Percentiles rank a stretch among this genome's conserved stretches.
Evolutionary conservation across 2,797 vertebrate genomes (phyloP).

Genomic region (Danio aesculapii): DNA sequence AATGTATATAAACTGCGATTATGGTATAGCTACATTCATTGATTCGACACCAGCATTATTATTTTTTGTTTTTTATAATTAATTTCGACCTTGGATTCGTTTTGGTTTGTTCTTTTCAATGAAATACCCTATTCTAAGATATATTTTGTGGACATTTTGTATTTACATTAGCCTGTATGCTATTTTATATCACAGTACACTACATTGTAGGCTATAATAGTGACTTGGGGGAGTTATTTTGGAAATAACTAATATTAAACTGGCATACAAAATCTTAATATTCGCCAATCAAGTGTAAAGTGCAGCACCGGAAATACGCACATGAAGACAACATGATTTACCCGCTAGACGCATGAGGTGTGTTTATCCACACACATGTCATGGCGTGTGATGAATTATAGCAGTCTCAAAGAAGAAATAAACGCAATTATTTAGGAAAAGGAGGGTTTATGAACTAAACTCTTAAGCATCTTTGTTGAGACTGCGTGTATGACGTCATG

Average conservation of each 20-base stretch:
- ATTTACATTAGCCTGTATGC: neutral
- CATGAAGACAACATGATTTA: neutral
- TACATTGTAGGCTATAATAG: neutral
- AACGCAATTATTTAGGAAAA: neutral
- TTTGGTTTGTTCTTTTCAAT: neutral
- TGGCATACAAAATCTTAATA: neutral
- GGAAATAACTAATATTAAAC: neutral
- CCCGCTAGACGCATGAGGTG: neutral
- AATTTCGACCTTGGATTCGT: neutral
- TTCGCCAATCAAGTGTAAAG: neutral
- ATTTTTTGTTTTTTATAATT: neutral
- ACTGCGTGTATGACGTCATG: slow-evolving; percentile 61
- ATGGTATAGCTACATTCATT: neutral
- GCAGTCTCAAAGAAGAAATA: neutral
- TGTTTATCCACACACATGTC: neutral
- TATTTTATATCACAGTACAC: neutral
- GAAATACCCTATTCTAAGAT: neutral
- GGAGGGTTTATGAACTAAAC: neutral
- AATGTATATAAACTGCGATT: neutral
- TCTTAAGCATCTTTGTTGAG: slow-evolving; percentile 37
- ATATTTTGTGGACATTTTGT: neutral
- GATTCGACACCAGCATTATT: neutral
- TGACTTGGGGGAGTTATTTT: neutral
- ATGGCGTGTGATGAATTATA: neutral
- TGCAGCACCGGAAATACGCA: slow-evolving; percentile 26